These are phyloP conservation scores for Drosophila simulans DNA, from an alignment of 1,140 invertebrate species.

Conservation along the genomic window DNA sequence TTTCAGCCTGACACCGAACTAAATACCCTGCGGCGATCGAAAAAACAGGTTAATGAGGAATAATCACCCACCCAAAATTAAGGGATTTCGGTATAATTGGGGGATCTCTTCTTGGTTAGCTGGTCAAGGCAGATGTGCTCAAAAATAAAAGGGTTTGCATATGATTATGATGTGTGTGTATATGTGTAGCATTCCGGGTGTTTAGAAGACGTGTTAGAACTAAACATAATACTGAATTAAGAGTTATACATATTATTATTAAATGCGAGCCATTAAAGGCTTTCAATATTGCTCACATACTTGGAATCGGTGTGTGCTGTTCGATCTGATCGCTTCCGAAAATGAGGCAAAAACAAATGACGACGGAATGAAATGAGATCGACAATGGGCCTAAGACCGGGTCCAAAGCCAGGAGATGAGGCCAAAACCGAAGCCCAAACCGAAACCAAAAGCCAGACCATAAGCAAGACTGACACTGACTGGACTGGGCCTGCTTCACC, in stretches of 20 bases:
- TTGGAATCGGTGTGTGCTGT: background rate
- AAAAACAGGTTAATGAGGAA: slow-evolving; percentile 41
- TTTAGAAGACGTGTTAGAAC: background rate
- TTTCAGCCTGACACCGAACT: slow-evolving; percentile 46
- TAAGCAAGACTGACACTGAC: slow-evolving; percentile 29
- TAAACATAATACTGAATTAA: background rate
- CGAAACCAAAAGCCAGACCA: slow-evolving; percentile 11
- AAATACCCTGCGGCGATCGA: slow-evolving; percentile 60
- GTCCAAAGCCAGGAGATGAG: background rate
- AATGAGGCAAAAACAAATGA: slow-evolving; percentile 32
- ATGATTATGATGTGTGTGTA: background rate
- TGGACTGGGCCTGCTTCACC: slow-evolving; percentile 12
- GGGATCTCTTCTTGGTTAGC: slow-evolving; percentile 5
- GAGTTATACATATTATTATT: background rate
- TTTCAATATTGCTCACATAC: no score
- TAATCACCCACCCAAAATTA: slow-evolving; percentile 39
- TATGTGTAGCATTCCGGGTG: background rate
- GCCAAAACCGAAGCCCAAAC: slow-evolving; percentile 2
- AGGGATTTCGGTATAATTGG: slow-evolving; percentile 18
- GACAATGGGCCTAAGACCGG: slow-evolving; percentile 14
- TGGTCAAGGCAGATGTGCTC: background rate
- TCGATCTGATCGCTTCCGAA: slow-evolving; percentile 25
- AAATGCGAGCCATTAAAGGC: background rate
- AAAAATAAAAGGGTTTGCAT: slow-evolving; percentile 5
- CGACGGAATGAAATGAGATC: slow-evolving; percentile 2